These are phyloP conservation scores for Aplochiton taeniatus DNA, from an alignment of 2,797 vertebrate genomes.

Conservation along the genomic window DNA sequence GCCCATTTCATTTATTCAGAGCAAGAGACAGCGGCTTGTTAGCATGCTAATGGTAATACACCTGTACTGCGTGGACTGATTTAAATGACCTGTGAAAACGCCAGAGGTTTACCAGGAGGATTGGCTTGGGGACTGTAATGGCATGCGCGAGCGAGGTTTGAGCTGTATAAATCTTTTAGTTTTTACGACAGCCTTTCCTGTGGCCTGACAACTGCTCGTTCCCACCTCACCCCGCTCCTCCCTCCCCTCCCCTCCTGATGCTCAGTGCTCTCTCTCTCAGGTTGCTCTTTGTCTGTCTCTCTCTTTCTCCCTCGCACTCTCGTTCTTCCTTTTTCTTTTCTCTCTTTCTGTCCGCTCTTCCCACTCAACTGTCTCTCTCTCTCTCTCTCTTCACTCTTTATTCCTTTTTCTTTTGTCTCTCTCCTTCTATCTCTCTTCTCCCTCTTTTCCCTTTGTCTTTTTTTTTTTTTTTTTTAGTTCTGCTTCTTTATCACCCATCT, in stretches of 20 bases:
- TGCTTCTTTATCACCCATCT: no score
- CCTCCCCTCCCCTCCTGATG: neutral
- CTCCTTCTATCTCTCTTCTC: no score
- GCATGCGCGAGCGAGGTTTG: constrained; percentile 15
- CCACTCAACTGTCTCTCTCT: no score
- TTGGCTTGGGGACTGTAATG: constrained; percentile 3
- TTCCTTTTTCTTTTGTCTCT: no score
- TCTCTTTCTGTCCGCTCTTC: neutral
- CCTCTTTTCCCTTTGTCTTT: no score
- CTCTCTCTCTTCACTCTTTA: no score
- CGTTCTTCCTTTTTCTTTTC: no score
- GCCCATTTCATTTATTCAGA: neutral
- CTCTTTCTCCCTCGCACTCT: no score
- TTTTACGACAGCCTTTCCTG: constrained; percentile 23
- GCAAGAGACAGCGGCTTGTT: neutral
- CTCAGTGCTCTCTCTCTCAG: no score
- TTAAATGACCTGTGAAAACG: neutral
- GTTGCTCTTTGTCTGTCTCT: no score
- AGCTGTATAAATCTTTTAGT: neutral
- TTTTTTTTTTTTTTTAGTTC: no score
- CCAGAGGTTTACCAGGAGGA: neutral
- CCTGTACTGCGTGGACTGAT: neutral
- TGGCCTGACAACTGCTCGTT: constrained; percentile 1
- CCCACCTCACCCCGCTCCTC: constrained; percentile 1
- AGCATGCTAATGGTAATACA: constrained; percentile 11